A percentile compares a stretch with the other conserved stretches of the same genome.
Conservation (phyloP, 2,888 invertebrate genomes). For the Trisateles emortualis region DNA sequence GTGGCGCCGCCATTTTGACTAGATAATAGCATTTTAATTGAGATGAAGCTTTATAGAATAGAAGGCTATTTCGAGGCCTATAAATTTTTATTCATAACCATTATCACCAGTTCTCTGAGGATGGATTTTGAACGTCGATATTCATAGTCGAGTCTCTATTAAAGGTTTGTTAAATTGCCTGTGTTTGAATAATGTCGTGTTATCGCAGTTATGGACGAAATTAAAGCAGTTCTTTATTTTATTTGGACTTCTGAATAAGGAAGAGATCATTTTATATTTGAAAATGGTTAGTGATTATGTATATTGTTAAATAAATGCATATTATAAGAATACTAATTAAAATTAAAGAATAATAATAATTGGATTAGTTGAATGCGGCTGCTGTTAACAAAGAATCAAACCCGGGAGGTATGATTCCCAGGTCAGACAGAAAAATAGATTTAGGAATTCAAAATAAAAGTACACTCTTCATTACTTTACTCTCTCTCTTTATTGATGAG, state of each 20-base stretch:
- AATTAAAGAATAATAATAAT: no score
- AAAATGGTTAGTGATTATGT: no score
- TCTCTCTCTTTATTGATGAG: no score
- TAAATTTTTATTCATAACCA: constrained; percentile 77
- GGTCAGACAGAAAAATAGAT: no score
- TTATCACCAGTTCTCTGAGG: constrained; percentile 58
- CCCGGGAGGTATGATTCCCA: no score
- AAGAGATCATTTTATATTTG: not conserved
- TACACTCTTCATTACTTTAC: no score
- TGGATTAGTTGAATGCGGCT: no score
- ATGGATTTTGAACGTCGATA: constrained; percentile 45
- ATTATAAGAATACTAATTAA: no score
- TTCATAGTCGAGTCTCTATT: constrained; percentile 39
- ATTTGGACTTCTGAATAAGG: not conserved
- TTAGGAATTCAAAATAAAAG: no score
- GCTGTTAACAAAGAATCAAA: no score
- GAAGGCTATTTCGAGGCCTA: constrained; percentile 67
- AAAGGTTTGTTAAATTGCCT: constrained; percentile 9
- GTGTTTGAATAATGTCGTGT: constrained; percentile 4
- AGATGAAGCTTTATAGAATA: constrained; percentile 76
- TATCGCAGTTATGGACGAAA: not conserved
- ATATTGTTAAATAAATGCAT: no score
- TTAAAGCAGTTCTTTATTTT: not conserved
- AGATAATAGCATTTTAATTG: constrained; percentile 80
- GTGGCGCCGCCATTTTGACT: constrained; percentile 69